phyloP scores from a whole-genome alignment of 2,797 vertebrate genomes.

The Setipinna tenuifilis region DNA sequence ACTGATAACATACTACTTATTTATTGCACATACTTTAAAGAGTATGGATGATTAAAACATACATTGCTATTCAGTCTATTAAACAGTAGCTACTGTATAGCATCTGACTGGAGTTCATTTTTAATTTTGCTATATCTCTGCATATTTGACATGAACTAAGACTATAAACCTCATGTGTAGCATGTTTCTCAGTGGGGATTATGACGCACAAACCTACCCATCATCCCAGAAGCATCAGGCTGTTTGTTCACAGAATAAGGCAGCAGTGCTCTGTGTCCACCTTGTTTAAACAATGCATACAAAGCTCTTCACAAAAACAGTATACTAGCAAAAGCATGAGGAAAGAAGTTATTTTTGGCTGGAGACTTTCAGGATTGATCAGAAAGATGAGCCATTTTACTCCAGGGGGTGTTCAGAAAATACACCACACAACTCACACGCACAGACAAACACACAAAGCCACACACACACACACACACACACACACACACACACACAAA shows the following conservation, averaged over 20 bases:
- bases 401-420: constrained; percentile 4
- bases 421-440: neutral
- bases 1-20: neutral
- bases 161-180: neutral
- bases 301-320: neutral
- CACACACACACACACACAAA: neutral
- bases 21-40: neutral
- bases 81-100: neutral
- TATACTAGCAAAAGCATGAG: neutral
- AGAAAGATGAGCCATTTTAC: constrained; percentile 21
- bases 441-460: neutral
- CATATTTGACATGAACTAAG: neutral
- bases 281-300: neutral
- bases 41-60: neutral
- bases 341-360: neutral
- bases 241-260: neutral
- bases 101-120: neutral
- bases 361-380: neutral
- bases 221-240: neutral
- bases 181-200: neutral
- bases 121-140: neutral
- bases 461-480: constrained; percentile 3
- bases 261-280: neutral
- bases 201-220: neutral
- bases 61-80: neutral